Base-by-base conservation (phyloP, 2,888 invertebrate genomes). In the Drosophila acutilabella region DNA sequence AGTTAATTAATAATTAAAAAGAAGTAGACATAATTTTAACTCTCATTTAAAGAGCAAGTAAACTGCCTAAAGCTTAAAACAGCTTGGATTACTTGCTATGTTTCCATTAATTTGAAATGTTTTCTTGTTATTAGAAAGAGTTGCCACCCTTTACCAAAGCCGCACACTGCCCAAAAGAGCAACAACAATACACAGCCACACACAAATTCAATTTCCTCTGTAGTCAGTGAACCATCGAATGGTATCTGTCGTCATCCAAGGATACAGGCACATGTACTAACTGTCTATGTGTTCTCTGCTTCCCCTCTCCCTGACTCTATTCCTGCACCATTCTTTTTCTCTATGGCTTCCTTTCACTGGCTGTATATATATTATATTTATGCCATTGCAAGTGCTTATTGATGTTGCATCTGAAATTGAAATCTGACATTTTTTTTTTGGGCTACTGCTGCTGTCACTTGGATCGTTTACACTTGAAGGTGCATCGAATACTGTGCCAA, bases 371-470 rank as follows among this genome's bases (percentile, higher is more conserved):
- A 85, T 85, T 69, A 89, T 89, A 85, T 83, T 88, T 83, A 88
- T 89, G 88, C 73, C 70, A 62, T 71, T 65, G 80, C 64, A 81
- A 89, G 89, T 88, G 83, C 89, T 88, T 89, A 88, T 83, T 83
- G 88, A 88, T 89, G 89, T 85, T 73, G 89, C 86, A 84, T 84
- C 89, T 89, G 86, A 88, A 84, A 84, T 84, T 89, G 89, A 82
- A 84, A 84, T 84, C 83, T 81, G 69, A 18, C 71, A 57, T 51
- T 62, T 78, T 53, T 62, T 78, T 76, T 54, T 48, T 51, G 16
- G n/a, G 23, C 4, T 44, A 50, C 53, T 62, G 30, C 41, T 30
- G 30, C 51, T 62, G 59, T 51, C 26, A 41, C 42, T 48, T 33
- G 64, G 48, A 64, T 58, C 59, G 33, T 44, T 72, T 65, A 74